These are phyloP conservation scores for Corydoras sp. DNA, from an alignment of 2,113 vertebrate species.

Conservation along the genomic window DNA sequence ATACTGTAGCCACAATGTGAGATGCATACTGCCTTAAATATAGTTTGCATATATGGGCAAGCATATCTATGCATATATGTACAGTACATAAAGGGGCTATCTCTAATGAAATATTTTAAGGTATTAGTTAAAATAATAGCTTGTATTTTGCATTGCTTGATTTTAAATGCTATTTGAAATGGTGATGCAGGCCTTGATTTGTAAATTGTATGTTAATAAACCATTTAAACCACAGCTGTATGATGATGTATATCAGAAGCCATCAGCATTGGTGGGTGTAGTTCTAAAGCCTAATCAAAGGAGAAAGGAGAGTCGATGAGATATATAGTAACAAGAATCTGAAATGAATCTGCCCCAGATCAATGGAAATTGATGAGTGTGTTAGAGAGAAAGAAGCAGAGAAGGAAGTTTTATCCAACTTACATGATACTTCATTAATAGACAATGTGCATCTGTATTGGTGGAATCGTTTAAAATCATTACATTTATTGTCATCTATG, in stretches of 20 bases:
- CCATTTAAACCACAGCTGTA: no score
- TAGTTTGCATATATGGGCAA: no score
- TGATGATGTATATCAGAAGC: constrained; percentile 50
- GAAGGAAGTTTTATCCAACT: constrained; percentile 12
- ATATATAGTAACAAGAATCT: constrained; percentile 73
- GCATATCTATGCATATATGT: no score
- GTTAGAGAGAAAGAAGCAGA: neutral
- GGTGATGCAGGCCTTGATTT: no score
- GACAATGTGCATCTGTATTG: neutral
- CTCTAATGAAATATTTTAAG: no score
- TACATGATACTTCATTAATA: neutral
- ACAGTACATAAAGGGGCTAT: no score
- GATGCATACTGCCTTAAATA: no score
- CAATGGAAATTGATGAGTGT: constrained; percentile 51
- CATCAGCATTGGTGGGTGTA: constrained; percentile 49
- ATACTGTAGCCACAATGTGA: no score
- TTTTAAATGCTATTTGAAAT: no score
- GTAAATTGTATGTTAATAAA: no score
- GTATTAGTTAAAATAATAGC: no score
- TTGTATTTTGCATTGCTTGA: no score
- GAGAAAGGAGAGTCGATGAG: constrained; percentile 71
- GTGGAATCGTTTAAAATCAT: neutral
- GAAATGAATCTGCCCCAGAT: constrained; percentile 68
- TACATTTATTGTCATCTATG: neutral
- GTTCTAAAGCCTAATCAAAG: constrained; percentile 71